phyloP scores from a whole-genome alignment of 2,888 invertebrate genomes.

The Synergus itoensis region DNA sequence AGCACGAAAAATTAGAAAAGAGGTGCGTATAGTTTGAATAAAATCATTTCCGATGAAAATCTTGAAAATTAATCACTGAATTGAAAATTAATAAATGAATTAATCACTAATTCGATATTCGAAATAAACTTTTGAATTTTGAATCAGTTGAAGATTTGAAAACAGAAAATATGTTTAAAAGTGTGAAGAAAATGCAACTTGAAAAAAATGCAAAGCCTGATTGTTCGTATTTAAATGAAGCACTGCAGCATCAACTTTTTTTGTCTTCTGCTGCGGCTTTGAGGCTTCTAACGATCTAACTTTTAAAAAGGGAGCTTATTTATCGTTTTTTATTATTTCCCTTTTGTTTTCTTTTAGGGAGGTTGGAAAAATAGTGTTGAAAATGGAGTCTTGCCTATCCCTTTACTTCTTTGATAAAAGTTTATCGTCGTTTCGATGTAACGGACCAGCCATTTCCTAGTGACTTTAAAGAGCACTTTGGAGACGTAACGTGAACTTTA shows the following conservation, averaged over 20 bases:
- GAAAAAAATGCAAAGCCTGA: not conserved
- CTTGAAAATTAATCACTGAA: too few relatives aligned
- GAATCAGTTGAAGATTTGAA: too few relatives aligned
- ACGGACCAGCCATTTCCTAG: not conserved
- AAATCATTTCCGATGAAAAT: not conserved
- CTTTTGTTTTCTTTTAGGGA: not conserved
- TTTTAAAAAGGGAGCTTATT: not conserved
- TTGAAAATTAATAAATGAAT: too few relatives aligned
- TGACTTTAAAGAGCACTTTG: conserved; percentile 39
- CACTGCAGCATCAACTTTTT: not conserved
- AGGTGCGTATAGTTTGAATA: too few relatives aligned
- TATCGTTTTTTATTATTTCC: not conserved
- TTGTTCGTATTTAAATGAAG: not conserved
- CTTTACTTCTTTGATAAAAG: conserved; percentile 25
- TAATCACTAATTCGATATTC: too few relatives aligned
- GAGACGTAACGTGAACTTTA: conserved; percentile 27
- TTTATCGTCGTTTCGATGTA: conserved; percentile 14
- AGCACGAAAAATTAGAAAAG: too few relatives aligned
- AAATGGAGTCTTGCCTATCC: not conserved
- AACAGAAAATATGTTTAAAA: too few relatives aligned
- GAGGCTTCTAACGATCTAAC: not conserved
- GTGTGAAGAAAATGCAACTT: too few relatives aligned
- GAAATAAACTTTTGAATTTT: too few relatives aligned
- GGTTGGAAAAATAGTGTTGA: not conserved
- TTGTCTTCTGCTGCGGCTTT: not conserved